Percentiles rank a stretch among this genome's conserved stretches.
phyloP scores from a whole-genome alignment of 1,140 invertebrate species.

The Meloidogyne floridensis region DNA sequence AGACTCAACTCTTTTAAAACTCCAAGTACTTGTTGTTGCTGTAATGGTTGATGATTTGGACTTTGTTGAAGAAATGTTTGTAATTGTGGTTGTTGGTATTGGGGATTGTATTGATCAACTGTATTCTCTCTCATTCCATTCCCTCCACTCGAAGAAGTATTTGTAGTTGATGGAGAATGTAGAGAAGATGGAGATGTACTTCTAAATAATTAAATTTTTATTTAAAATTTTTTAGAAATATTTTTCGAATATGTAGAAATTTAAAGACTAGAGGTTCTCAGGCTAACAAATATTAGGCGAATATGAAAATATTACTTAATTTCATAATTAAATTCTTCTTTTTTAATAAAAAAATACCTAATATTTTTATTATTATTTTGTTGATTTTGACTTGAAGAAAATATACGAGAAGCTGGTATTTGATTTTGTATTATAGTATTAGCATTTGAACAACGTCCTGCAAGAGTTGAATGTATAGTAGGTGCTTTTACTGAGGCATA shows the following conservation, averaged over 20 bases:
- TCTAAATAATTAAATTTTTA: background rate
- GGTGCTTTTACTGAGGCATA: slow-evolving; percentile 8
- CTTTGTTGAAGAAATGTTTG: background rate
- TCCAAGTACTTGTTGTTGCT: background rate
- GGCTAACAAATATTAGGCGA: too few species aligned
- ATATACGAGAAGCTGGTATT: background rate
- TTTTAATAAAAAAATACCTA: background rate
- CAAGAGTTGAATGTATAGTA: background rate
- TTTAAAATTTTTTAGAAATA: too few species aligned
- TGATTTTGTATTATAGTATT: background rate
- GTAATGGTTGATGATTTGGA: background rate
- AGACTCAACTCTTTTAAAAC: background rate
- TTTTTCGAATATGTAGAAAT: too few species aligned
- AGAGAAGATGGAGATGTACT: slow-evolving; percentile 1
- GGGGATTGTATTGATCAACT: background rate
- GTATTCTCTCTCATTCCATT: background rate
- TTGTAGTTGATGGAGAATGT: slow-evolving; percentile 5
- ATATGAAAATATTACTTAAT: too few species aligned
- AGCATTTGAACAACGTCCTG: background rate
- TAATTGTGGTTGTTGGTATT: background rate
- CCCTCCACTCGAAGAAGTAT: background rate
- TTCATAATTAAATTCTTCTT: too few species aligned
- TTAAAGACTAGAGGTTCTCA: too few species aligned
- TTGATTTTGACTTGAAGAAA: background rate
- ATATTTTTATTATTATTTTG: background rate